These are phyloP conservation scores for Scaptomyza hsui DNA, from an alignment of 1,140 invertebrate species.

Conservation along the genomic window DNA sequence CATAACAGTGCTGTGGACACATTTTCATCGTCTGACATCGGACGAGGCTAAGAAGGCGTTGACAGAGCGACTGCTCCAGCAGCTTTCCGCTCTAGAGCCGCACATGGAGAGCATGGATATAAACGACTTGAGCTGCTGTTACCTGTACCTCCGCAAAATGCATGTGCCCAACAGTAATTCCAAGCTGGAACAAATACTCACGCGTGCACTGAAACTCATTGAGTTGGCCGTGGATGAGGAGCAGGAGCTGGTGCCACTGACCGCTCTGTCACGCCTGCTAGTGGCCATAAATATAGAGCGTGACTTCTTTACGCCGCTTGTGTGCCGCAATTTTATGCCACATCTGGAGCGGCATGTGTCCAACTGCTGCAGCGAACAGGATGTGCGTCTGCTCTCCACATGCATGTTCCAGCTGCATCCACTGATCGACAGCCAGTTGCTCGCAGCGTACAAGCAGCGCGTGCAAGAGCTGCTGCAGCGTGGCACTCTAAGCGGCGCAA, in stretches of 20 bases:
- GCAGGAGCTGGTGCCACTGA: conserved; percentile 44
- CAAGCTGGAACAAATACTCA: conserved; percentile 50
- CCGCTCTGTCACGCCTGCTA: conserved; percentile 66
- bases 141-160: conserved; percentile 71
- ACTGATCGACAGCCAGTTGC: conserved; percentile 52
- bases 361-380: conserved; percentile 49
- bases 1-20: conserved; percentile 38
- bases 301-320: conserved; percentile 68
- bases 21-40: conserved; percentile 32
- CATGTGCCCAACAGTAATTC: conserved; percentile 50
- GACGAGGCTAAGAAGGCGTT: conserved; percentile 9
- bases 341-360: conserved; percentile 54
- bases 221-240: conserved; percentile 15
- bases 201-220: conserved; percentile 33
- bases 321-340: conserved; percentile 65
- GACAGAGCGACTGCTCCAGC: conserved; percentile 13
- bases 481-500: conserved; percentile 34
- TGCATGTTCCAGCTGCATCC: conserved; percentile 70
- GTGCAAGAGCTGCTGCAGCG: conserved; percentile 42
- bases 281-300: conserved; percentile 70
- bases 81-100: conserved; percentile 34
- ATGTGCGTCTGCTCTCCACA: conserved; percentile 70
- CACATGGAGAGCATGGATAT: conserved; percentile 44
- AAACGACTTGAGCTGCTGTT: conserved; percentile 62
- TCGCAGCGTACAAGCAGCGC: conserved; percentile 55